These are phyloP conservation scores for Centroberyx gerrardi DNA, from an alignment of 2,797 vertebrate genomes.

Conservation along the genomic window DNA sequence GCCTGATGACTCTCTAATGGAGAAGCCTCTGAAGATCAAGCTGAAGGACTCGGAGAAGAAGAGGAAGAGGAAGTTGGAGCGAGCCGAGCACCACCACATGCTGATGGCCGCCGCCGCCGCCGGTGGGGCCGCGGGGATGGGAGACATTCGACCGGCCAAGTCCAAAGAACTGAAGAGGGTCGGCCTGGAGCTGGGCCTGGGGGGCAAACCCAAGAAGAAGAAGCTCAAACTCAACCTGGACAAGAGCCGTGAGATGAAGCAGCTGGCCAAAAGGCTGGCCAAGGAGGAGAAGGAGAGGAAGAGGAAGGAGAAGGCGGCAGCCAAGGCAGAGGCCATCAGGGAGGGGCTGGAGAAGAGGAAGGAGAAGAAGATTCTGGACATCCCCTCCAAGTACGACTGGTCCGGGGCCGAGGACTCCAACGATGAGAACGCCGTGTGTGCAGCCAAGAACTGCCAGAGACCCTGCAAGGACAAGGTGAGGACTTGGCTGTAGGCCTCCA, in stretches of 20 bases:
- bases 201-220: conserved; percentile 96
- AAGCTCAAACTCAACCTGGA: conserved; percentile 95
- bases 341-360: conserved; percentile 94
- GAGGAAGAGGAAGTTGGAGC: conserved; percentile 94
- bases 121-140: conserved; percentile 66
- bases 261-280: conserved; percentile 95
- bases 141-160: conserved; percentile 86
- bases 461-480: conserved; percentile 99
- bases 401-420: conserved; percentile 98
- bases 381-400: conserved; percentile 99
- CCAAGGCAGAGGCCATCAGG: conserved; percentile 91
- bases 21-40: conserved; percentile 95
- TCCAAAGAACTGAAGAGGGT: conserved; percentile 94
- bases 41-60: conserved; percentile 96
- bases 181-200: conserved; percentile 80
- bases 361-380: conserved; percentile 97
- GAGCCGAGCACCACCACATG: conserved; percentile 92
- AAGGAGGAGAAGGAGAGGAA: conserved; percentile 98
- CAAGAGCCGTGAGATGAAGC: conserved; percentile 96
- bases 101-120: conserved; percentile 84
- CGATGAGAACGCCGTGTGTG: conserved; percentile 97
- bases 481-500: not conserved
- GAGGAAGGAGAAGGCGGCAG: conserved; percentile 93
- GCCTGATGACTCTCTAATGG: conserved; percentile 93
- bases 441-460: conserved; percentile 95